Conservation (phyloP, 2,797 vertebrate species). For the Acipenser transmontanus region DNA sequence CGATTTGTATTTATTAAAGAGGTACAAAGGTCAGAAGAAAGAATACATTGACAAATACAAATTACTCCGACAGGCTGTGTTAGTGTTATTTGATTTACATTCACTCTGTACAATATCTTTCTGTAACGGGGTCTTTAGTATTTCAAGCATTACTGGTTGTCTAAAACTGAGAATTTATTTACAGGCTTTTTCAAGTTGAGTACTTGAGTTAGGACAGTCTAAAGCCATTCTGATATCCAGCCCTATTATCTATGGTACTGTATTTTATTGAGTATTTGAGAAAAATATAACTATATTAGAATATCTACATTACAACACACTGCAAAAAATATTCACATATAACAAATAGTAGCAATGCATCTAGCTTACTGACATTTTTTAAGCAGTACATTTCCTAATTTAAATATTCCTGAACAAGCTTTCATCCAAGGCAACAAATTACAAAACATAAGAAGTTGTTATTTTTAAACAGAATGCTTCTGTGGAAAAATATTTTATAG, state of each 20-base stretch:
- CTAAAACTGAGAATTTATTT: constrained; percentile 8
- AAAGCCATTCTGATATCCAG: too few species aligned
- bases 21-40: constrained; percentile 18
- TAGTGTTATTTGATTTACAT: constrained; percentile 14
- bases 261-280: too few species aligned
- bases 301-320: not conserved
- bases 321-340: too few species aligned
- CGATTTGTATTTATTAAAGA: constrained; percentile 11
- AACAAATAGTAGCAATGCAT: too few species aligned
- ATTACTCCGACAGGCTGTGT: not conserved
- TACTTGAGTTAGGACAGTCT: too few species aligned
- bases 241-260: too few species aligned
- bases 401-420: too few species aligned
- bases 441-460: not conserved
- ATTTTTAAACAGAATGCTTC: not conserved
- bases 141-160: not conserved
- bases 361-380: too few species aligned
- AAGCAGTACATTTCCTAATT: too few species aligned
- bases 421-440: not conserved
- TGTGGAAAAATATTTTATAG: not conserved
- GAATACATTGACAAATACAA: constrained; percentile 11
- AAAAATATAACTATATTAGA: not conserved
- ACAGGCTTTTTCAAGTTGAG: constrained; percentile 7
- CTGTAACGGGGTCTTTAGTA: constrained; percentile 3
- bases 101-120: constrained; percentile 9